Conservation (phyloP, 2,888 invertebrate genomes). For the Drosophila helvetica region DNA sequence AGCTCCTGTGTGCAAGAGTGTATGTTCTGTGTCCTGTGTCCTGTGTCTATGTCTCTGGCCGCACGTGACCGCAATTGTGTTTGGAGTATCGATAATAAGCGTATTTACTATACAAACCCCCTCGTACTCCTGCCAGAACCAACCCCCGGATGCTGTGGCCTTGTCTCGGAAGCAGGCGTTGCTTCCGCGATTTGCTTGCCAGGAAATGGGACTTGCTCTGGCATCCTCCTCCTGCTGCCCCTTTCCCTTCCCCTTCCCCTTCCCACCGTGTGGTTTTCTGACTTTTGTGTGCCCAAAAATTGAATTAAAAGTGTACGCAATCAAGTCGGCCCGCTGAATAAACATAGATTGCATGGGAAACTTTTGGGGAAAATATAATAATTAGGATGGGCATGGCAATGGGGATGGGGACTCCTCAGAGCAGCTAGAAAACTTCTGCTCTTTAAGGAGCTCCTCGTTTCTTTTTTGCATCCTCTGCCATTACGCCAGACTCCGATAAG, state of each 20-base stretch:
- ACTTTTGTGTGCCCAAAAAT: conserved; percentile 47
- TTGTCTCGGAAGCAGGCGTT: conserved; percentile 69
- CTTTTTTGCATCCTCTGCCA: conserved; percentile 14
- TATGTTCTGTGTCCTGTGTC: conserved; percentile 16
- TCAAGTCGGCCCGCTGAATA: conserved; percentile 47
- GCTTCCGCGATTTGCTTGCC: conserved; percentile 47
- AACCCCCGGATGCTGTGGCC: conserved; percentile 62
- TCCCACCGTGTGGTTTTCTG: background rate
- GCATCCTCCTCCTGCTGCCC: conserved; percentile 19
- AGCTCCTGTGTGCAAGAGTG: conserved; percentile 28
- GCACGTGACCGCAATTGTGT: conserved; percentile 83
- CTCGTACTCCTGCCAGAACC: conserved; percentile 10
- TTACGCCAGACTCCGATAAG: conserved; percentile 70
- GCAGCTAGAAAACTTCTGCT: conserved; percentile 12
- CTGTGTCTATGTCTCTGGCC: conserved; percentile 15
- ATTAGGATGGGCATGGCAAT: conserved; percentile 20
- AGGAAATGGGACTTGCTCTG: conserved; percentile 57
- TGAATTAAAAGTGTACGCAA: conserved; percentile 62
- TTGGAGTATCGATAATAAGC: conserved; percentile 83
- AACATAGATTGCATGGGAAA: conserved; percentile 54
- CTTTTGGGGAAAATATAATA: conserved; percentile 28
- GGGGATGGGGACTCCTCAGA: background rate
- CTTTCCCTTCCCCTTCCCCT: conserved; percentile 6
- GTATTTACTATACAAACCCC: conserved; percentile 66
- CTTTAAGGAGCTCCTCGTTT: background rate